Evolutionary conservation across 2,888 invertebrate genomes (phyloP).

Genomic region (Germaria angustata): DNA sequence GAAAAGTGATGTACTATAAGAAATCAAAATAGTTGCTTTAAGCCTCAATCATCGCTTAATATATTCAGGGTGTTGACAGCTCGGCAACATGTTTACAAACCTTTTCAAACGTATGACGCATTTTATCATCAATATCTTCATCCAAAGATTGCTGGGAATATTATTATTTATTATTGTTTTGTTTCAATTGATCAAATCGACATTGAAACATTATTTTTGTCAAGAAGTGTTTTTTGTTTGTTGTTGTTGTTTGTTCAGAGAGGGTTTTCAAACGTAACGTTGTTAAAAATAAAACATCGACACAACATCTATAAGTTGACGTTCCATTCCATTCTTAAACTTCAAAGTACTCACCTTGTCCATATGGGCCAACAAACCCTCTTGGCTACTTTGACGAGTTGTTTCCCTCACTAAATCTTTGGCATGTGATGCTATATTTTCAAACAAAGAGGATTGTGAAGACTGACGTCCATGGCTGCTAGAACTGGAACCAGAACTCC

Average conservation of each 20-base stretch:
- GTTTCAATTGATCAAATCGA: background rate
- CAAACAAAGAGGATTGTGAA: constrained; percentile 91
- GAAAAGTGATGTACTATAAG: background rate
- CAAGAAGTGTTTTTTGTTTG: background rate
- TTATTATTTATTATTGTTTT: background rate
- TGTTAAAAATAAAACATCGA: constrained; percentile 66
- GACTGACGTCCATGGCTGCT: constrained; percentile 83
- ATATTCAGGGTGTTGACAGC: constrained; percentile 4
- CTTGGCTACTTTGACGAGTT: constrained; percentile 93
- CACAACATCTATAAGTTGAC: constrained; percentile 70
- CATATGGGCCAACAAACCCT: constrained; percentile 92
- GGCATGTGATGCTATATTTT: constrained; percentile 93
- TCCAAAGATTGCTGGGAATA: constrained; percentile 66
- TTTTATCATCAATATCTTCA: constrained; percentile 81
- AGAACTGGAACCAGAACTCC: constrained; percentile 84
- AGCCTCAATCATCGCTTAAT: constrained; percentile 10
- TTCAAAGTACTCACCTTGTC: constrained; percentile 86
- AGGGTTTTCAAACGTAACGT: constrained; percentile 1
- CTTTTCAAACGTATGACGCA: constrained; percentile 87
- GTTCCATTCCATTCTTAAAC: background rate
- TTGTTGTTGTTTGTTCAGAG: constrained; percentile 12
- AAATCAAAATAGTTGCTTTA: background rate
- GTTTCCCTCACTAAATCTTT: constrained; percentile 94
- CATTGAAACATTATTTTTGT: constrained; percentile 3
- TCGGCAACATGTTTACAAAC: constrained; percentile 80